Evolutionary conservation across 2,888 invertebrate genomes (phyloP).

Genomic region (Ennomos erosarius): DNA sequence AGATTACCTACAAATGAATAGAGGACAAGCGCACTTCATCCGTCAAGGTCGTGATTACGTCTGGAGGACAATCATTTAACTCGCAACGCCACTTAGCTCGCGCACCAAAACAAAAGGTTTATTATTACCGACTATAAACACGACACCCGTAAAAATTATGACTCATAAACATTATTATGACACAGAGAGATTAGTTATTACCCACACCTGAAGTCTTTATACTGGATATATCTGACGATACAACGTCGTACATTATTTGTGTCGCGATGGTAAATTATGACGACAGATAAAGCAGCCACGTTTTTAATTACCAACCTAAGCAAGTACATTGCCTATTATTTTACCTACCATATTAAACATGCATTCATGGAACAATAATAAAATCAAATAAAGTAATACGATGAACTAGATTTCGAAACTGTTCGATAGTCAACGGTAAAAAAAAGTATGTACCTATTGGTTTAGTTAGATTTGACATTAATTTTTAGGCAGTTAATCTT

Average conservation of each 20-base stretch:
- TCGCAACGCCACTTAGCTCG: constrained; percentile 42
- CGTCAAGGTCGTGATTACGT: constrained; percentile 54
- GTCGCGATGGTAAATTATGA: not conserved
- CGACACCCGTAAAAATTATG: constrained; percentile 32
- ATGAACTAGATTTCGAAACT: no score
- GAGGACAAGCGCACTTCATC: constrained; percentile 46
- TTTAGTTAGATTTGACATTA: no score
- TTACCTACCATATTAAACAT: no score
- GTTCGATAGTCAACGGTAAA: no score
- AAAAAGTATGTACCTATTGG: no score
- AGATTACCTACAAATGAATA: constrained; percentile 32
- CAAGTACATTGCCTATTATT: no score
- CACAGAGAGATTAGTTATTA: constrained; percentile 25
- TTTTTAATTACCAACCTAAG: no score
- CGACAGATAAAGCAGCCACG: no score
- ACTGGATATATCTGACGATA: constrained; percentile 14
- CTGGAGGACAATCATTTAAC: constrained; percentile 56
- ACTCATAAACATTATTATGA: constrained; percentile 30
- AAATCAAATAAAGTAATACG: no score
- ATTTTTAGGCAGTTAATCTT: no score
- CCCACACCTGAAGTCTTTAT: constrained; percentile 24
- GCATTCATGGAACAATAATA: no score
- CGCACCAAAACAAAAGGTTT: constrained; percentile 49
- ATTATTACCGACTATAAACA: constrained; percentile 35
- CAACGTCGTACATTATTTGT: constrained; percentile 12